phyloP scores from a whole-genome alignment of 92 coral and sea anemone species.

The Palythoa grandis region DNA sequence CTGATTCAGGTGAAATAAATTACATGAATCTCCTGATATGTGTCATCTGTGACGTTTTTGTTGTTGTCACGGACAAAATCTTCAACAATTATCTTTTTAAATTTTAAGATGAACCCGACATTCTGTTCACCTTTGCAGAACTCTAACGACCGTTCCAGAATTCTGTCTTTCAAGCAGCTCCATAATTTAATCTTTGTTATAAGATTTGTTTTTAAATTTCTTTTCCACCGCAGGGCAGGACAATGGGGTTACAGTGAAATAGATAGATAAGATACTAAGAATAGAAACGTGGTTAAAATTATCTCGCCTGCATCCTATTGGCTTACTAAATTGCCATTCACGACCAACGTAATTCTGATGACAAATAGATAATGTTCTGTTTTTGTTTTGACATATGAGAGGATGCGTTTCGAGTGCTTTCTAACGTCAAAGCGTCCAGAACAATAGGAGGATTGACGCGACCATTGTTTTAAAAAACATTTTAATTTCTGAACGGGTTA shows the following conservation, averaged over 20 bases:
- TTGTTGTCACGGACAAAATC: background rate
- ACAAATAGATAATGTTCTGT: slow-evolving; percentile 37
- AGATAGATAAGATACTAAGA: slow-evolving; percentile 8
- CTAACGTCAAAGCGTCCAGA: slow-evolving; percentile 26
- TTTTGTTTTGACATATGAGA: slow-evolving; percentile 26
- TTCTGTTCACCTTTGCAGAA: background rate
- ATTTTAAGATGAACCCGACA: background rate
- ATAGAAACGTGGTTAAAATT: slow-evolving; percentile 39
- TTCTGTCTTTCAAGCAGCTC: background rate
- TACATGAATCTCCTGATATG: slow-evolving; percentile 18
- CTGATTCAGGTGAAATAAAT: slow-evolving; percentile 17
- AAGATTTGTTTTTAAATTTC: background rate
- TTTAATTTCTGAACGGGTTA: slow-evolving; percentile 1
- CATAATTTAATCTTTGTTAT: background rate
- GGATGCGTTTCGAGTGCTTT: slow-evolving; percentile 34
- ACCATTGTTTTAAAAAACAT: background rate
- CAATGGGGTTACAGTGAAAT: slow-evolving; percentile 4
- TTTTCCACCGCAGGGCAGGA: slow-evolving; percentile 7
- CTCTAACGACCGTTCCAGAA: too few relatives aligned
- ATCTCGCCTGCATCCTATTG: slow-evolving; percentile 7
- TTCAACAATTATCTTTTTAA: background rate
- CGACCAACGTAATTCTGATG: slow-evolving; percentile 35
- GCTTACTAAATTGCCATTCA: slow-evolving; percentile 15
- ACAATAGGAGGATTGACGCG: slow-evolving; percentile 36
- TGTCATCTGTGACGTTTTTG: background rate